Conservation (phyloP, 2,888 invertebrate genomes). For the Yponomeuta malinellus region DNA sequence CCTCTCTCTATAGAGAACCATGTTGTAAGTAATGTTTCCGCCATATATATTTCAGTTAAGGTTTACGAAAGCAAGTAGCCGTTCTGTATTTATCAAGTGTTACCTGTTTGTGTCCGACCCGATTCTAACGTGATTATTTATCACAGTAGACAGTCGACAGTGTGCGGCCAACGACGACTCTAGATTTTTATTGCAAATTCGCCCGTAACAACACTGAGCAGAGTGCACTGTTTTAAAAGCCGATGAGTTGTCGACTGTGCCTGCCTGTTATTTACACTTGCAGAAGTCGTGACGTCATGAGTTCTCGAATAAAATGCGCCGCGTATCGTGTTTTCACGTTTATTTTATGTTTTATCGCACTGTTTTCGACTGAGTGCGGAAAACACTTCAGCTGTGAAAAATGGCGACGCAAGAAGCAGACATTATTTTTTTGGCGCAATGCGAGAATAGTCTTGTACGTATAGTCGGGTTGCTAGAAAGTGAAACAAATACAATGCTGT, state of each 20-base stretch:
- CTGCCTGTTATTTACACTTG: neutral
- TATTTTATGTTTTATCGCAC: neutral
- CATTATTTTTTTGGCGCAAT: neutral
- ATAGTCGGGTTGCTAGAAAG: neutral
- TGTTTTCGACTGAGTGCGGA: slow-evolving; percentile 1
- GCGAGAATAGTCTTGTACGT: neutral
- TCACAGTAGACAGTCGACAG: neutral
- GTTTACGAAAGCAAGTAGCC: no score
- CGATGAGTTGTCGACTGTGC: neutral
- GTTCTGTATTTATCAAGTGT: neutral
- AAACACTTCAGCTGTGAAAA: neutral
- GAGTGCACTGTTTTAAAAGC: neutral
- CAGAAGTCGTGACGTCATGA: neutral
- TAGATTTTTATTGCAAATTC: no score
- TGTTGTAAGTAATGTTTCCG: no score
- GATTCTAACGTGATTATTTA: slow-evolving; percentile 13
- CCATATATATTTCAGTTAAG: no score
- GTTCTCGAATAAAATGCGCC: neutral
- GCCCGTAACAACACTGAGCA: no score
- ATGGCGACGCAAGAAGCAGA: neutral
- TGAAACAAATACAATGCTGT: no score
- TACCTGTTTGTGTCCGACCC: slow-evolving; percentile 8
- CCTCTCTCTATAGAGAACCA: no score
- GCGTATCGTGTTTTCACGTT: neutral
- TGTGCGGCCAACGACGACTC: no score